Percentiles rank a stretch among this genome's conserved stretches.
phyloP scores from a whole-genome alignment of 1,140 invertebrate genomes.

The Eurosta solidaginis region DNA sequence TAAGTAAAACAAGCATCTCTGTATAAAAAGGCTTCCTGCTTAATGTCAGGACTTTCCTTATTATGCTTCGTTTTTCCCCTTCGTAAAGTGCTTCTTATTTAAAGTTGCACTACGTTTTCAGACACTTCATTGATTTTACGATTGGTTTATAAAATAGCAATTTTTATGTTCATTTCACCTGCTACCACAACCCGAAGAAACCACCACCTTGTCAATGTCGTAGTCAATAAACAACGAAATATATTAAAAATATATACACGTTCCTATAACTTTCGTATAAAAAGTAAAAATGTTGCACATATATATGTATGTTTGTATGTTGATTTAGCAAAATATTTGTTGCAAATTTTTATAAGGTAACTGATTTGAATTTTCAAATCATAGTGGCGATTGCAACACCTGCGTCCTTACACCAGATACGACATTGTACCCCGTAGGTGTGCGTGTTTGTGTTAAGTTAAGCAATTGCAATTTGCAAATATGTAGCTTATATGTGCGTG shows the following conservation, averaged over 20 bases:
- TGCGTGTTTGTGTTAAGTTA: constrained; percentile 30
- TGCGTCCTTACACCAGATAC: constrained; percentile 49
- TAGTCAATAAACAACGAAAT: neutral
- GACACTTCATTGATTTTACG: constrained; percentile 9
- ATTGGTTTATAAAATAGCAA: constrained; percentile 2
- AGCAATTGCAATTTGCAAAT: neutral
- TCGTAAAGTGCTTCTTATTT: too few species aligned
- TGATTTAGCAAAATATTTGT: neutral
- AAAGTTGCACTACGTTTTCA: neutral
- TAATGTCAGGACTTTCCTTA: too few species aligned
- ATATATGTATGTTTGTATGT: neutral
- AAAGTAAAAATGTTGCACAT: neutral
- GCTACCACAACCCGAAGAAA: neutral
- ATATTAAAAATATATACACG: too few species aligned
- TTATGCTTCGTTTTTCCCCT: too few species aligned
- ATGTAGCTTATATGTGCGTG: too few species aligned
- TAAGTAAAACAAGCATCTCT: too few species aligned
- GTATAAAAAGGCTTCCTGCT: too few species aligned
- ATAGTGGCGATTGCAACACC: constrained; percentile 33
- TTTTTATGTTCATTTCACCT: constrained; percentile 14
- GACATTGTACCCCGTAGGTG: constrained; percentile 40
- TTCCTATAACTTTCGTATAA: too few species aligned
- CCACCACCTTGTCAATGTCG: neutral
- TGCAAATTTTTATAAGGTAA: constrained; percentile 26
- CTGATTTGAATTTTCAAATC: constrained; percentile 36